phyloP scores from a whole-genome alignment of 2,888 invertebrate genomes.

The Norana najaformis region DNA sequence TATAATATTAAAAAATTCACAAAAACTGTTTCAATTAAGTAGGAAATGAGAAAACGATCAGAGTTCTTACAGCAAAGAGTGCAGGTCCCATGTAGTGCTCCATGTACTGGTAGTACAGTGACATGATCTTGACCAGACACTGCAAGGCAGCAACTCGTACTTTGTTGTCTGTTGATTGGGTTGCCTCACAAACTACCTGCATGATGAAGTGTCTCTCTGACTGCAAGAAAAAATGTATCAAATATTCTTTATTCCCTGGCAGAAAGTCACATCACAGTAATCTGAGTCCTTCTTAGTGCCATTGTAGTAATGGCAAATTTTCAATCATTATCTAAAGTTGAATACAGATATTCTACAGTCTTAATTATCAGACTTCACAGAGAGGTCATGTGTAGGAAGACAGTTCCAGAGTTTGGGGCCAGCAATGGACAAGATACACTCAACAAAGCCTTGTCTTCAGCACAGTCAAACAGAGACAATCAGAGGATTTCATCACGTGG shows the following conservation, averaged over 20 bases:
- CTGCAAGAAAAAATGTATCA: slow-evolving; percentile 55
- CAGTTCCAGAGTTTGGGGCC: not conserved
- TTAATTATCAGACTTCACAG: not conserved
- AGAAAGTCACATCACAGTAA: not conserved
- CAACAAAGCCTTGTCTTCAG: no score
- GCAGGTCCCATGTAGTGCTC: slow-evolving; percentile 98
- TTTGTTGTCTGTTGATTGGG: slow-evolving; percentile 86
- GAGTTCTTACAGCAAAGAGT: slow-evolving; percentile 75
- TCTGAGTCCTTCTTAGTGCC: not conserved
- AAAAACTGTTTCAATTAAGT: not conserved
- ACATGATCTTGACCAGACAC: slow-evolving; percentile 96
- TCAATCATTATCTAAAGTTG: no score
- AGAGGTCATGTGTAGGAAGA: not conserved
- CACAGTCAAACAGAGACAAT: not conserved
- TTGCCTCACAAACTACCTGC: slow-evolving; percentile 99
- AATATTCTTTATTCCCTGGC: not conserved
- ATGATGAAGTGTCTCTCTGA: slow-evolving; percentile 96
- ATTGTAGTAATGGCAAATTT: no score
- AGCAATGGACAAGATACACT: no score
- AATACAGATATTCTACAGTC: no score
- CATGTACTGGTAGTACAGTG: slow-evolving; percentile 97
- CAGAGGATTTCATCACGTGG: not conserved
- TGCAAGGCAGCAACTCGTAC: slow-evolving; percentile 95
- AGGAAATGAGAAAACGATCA: not conserved
- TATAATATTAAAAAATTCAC: not conserved